These are phyloP conservation scores for Hermaeophaga mercurialis DNA, from an alignment of 2,888 invertebrate genomes.

Conservation along the genomic window DNA sequence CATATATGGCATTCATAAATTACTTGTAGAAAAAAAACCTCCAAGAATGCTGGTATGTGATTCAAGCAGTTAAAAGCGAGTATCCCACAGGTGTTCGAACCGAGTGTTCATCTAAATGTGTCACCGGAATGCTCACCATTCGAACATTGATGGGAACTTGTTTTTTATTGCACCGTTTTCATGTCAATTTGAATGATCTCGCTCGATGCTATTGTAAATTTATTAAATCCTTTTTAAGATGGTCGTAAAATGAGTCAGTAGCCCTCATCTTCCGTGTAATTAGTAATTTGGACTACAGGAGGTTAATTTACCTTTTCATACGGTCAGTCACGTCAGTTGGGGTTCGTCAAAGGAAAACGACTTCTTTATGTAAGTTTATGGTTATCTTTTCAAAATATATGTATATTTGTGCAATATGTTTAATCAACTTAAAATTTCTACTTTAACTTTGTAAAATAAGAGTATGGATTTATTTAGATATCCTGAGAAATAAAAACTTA, in stretches of 20 bases:
- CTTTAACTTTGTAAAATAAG: no score
- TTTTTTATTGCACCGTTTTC: constrained; percentile 26
- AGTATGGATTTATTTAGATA: no score
- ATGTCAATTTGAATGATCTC: constrained; percentile 29
- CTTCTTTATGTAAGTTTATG: no score
- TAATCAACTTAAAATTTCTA: no score
- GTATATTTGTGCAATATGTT: no score
- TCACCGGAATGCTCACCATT: constrained; percentile 40
- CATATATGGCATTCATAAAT: constrained; percentile 33
- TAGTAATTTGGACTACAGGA: neutral
- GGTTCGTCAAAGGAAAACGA: neutral
- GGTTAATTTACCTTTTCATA: constrained; percentile 7
- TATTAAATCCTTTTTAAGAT: constrained; percentile 20
- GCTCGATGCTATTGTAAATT: constrained; percentile 16
- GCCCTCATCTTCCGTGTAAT: constrained; percentile 10
- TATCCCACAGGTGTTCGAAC: constrained; percentile 45
- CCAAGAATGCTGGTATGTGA: constrained; percentile 42
- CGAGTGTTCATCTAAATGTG: constrained; percentile 37
- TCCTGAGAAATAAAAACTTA: no score
- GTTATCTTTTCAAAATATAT: no score
- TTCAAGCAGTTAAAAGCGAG: constrained; percentile 38
- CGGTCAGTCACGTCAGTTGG: neutral
- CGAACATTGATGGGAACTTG: constrained; percentile 35
- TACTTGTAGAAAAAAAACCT: constrained; percentile 34
- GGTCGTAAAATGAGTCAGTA: constrained; percentile 10